Evolutionary conservation across 2,113 vertebrate species (phyloP).

Genomic region (Haplochromis vanheusdeni): DNA sequence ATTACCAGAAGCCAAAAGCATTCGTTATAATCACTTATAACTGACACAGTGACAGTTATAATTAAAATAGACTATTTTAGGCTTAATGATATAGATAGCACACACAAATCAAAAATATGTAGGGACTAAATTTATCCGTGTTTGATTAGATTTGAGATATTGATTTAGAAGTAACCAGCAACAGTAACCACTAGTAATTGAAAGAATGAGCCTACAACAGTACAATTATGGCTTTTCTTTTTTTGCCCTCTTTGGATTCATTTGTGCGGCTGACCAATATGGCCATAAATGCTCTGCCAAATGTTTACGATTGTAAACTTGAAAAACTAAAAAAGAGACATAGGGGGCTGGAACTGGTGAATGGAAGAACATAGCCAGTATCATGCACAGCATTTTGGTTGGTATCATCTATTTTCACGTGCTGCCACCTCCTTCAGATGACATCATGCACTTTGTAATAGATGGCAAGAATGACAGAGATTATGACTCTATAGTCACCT

Average conservation of each 20-base stretch:
- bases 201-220: background rate
- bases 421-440: background rate
- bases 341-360: background rate
- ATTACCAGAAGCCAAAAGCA: background rate
- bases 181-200: background rate
- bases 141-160: background rate
- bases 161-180: background rate
- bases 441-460: background rate
- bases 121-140: background rate
- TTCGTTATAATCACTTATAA: too few relatives aligned
- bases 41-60: background rate
- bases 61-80: background rate
- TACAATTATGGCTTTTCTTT: background rate
- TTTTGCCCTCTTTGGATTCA: background rate
- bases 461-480: rapidly evolving
- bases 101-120: background rate
- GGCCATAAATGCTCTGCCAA: background rate
- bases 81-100: background rate
- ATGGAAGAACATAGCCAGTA: background rate
- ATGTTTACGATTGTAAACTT: background rate
- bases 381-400: background rate
- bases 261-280: rapidly evolving
- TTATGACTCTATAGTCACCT: background rate
- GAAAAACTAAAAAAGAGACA: background rate
- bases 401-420: background rate